A percentile compares a stretch with the other conserved stretches of the same genome.
Evolutionary conservation across 2,797 vertebrate species (phyloP).

Genomic region (Cuniculus paca): DNA sequence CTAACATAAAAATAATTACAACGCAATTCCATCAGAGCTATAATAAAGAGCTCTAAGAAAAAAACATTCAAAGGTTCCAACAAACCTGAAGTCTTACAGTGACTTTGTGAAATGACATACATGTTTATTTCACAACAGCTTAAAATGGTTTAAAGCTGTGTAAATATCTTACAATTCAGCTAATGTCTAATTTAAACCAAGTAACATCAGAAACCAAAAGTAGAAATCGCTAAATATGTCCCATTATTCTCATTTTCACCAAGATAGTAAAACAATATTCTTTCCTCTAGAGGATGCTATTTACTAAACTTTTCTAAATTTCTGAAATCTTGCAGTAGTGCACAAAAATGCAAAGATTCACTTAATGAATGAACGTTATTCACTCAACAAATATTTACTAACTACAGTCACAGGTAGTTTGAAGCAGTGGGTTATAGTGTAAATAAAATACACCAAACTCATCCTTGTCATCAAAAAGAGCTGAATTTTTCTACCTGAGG

Average conservation of each 20-base stretch:
- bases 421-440: background rate
- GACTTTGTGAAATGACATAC: background rate
- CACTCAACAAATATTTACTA: slow-evolving; percentile 53
- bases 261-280: slow-evolving; percentile 15
- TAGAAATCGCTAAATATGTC: slow-evolving; percentile 32
- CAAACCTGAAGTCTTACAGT: background rate
- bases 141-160: slow-evolving; percentile 31
- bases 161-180: background rate
- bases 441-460: slow-evolving; percentile 51
- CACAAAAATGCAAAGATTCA: slow-evolving; percentile 59
- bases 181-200: slow-evolving; percentile 38
- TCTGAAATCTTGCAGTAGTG: slow-evolving; percentile 13
- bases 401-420: background rate
- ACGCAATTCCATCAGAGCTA: background rate
- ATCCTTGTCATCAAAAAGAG: slow-evolving; percentile 2
- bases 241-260: slow-evolving; percentile 39
- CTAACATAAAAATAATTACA: slow-evolving; percentile 31
- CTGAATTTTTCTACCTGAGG: slow-evolving; percentile 12
- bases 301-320: slow-evolving; percentile 47
- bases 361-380: slow-evolving; percentile 42
- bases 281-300: slow-evolving; percentile 11
- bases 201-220: slow-evolving; percentile 48
- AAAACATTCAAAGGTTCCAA: slow-evolving; percentile 50
- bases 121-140: slow-evolving; percentile 44
- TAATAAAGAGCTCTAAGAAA: background rate